phyloP scores from a whole-genome alignment of 2,888 invertebrate genomes.

The Acleris literana region DNA sequence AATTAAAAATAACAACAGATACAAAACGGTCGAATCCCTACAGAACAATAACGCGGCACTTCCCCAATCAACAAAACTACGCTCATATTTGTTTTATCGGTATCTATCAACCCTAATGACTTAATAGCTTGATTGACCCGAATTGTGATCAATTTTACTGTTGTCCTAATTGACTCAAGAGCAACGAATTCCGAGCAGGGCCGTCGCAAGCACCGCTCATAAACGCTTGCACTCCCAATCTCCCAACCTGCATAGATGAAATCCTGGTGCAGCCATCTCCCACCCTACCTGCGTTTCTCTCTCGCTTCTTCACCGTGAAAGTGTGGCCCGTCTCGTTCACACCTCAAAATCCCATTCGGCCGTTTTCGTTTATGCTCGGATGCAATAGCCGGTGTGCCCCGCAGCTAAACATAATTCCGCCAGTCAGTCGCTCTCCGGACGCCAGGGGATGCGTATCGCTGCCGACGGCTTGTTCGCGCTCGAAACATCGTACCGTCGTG shows the following conservation, averaged over 20 bases:
- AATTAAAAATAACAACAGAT: constrained; percentile 32
- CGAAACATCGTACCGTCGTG: constrained; percentile 69
- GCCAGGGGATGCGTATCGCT: constrained; percentile 66
- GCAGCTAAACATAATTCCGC: constrained; percentile 77
- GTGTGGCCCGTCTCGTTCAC: constrained; percentile 64
- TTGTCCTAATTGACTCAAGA: constrained; percentile 64
- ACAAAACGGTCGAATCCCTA: constrained; percentile 29
- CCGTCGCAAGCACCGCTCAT: constrained; percentile 37
- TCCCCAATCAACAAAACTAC: constrained; percentile 36
- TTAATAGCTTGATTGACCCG: constrained; percentile 60
- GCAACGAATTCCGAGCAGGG: constrained; percentile 22
- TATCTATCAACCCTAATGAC: constrained; percentile 37
- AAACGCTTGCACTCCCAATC: constrained; percentile 71
- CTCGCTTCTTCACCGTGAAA: constrained; percentile 56
- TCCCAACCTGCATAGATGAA: constrained; percentile 69
- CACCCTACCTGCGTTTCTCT: constrained; percentile 44
- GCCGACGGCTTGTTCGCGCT: constrained; percentile 63
- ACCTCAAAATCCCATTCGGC: constrained; percentile 77
- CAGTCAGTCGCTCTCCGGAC: constrained; percentile 76
- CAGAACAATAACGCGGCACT: constrained; percentile 33
- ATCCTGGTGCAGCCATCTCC: constrained; percentile 52
- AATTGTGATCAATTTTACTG: constrained; percentile 71
- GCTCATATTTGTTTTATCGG: constrained; percentile 36
- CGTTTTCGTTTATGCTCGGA: constrained; percentile 78
- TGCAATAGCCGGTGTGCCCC: constrained; percentile 83